Evolutionary conservation across 2,113 vertebrate genomes (phyloP).

Genomic region (Sinocyclocheilus grahami): DNA sequence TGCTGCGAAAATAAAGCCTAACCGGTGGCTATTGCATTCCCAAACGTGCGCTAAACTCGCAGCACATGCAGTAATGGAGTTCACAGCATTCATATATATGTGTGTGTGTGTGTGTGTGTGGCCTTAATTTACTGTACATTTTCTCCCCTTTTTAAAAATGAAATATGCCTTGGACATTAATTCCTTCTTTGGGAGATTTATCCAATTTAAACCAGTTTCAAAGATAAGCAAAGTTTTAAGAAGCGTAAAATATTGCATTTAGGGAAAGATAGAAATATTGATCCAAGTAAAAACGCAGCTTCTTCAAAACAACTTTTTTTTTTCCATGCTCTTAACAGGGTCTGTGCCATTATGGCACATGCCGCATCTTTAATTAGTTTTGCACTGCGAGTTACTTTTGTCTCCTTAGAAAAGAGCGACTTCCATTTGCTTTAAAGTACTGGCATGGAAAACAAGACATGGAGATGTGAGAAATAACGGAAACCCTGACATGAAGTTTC

Average conservation of each 20-base stretch:
- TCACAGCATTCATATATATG: too few species aligned
- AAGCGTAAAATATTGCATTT: constrained; percentile 23
- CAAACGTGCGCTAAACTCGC: too few species aligned
- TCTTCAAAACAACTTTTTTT: background rate
- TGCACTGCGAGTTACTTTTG: background rate
- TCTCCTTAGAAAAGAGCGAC: background rate
- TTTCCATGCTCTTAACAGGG: background rate
- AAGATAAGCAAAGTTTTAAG: background rate
- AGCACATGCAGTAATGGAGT: too few species aligned
- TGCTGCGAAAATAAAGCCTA: too few species aligned
- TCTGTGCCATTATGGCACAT: background rate
- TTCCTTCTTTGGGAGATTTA: background rate
- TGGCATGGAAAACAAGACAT: background rate
- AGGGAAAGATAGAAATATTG: background rate
- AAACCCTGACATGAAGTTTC: constrained; percentile 10
- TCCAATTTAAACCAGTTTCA: background rate
- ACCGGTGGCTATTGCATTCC: too few species aligned
- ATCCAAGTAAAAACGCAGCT: background rate
- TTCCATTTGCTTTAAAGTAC: constrained; percentile 23
- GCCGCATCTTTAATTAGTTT: background rate
- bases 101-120: too few species aligned
- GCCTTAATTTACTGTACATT: too few species aligned
- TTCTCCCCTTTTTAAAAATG: background rate
- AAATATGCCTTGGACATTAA: background rate
- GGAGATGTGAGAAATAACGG: background rate